Conservation (phyloP, 2,113 vertebrate species). For the Oxyura jamaicensis region DNA sequence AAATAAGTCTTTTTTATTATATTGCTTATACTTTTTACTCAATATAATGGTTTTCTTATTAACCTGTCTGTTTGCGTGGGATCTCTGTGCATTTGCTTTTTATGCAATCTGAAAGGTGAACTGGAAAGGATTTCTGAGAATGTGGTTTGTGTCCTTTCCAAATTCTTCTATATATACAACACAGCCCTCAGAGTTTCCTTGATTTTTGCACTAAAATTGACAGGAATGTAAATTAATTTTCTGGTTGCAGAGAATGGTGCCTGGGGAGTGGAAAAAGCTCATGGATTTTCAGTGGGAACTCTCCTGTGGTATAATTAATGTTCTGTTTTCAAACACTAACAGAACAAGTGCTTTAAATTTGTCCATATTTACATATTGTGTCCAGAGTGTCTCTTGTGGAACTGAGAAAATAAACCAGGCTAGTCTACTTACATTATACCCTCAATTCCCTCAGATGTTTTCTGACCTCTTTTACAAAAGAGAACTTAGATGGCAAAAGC, state of each 20-base stretch:
- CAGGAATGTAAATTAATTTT: constrained; percentile 41
- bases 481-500: background rate
- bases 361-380: constrained; percentile 10
- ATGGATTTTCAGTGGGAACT: constrained; percentile 26
- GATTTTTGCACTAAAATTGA: background rate
- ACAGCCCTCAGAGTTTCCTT: background rate
- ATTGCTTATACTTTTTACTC: background rate
- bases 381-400: background rate
- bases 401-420: background rate
- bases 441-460: background rate
- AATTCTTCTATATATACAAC: background rate
- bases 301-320: constrained; percentile 54
- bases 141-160: background rate
- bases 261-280: constrained; percentile 23
- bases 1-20: background rate
- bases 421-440: background rate
- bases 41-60: background rate
- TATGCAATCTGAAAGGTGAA: background rate
- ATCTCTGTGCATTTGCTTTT: background rate
- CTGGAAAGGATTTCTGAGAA: background rate
- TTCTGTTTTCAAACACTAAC: background rate
- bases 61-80: background rate
- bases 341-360: constrained; percentile 23
- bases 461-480: constrained; percentile 13
- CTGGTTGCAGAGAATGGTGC: background rate